Base-by-base conservation (phyloP, 2,888 invertebrate species). In the Nomada hirtipes region DNA sequence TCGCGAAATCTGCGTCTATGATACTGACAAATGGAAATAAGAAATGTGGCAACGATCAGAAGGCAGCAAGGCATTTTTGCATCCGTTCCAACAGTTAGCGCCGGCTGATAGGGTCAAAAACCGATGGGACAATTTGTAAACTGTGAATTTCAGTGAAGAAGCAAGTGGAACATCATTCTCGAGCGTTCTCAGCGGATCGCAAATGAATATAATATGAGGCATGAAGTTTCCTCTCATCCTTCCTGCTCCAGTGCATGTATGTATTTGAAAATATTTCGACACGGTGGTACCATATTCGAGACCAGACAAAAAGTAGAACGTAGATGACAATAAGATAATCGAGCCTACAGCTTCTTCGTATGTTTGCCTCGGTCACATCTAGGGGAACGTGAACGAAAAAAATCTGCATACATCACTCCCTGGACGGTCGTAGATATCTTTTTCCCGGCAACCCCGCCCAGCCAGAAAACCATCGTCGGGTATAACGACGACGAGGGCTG, bases 361-460 rank as follows among this genome's bases (percentile, higher is more conserved):
- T 59, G 57, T 63, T 76, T 59, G 52, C 47, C 20, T 18, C 36
- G 36, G 52, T 57, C 73, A 50, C 15, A 68, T 69, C 69, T 78
- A 50, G 72, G 63, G 47, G 63, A 71, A 81, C 50, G 78, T 47
- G 65, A 57, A 83, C 84, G 73, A 84, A 75, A 82, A 82, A 88
- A 83, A 89, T 88, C 86, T 87, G 82, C 88, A 88, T 89, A 81
- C 83, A 88, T 86, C 82, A 64, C 83, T 83, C 89, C 88, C 88
- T 68, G 42, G 87, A 61, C 73, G 73, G 50, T 79, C 79, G 71
- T 87, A 82, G 64, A 70, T 63, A 63, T 71, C 50, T 53, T 23
- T 59, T 11, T 11, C 50, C n/a, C 18, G 10, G n/a, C 9, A 15
- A 13, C 23, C 10, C 36, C 20, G 20, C 36, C 60, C 42, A 42